Evolutionary conservation across 2,797 vertebrate species (phyloP), one percentile per base, ranked within the genome.

Genomic region (Lagocephalus sceleratus): DNA sequence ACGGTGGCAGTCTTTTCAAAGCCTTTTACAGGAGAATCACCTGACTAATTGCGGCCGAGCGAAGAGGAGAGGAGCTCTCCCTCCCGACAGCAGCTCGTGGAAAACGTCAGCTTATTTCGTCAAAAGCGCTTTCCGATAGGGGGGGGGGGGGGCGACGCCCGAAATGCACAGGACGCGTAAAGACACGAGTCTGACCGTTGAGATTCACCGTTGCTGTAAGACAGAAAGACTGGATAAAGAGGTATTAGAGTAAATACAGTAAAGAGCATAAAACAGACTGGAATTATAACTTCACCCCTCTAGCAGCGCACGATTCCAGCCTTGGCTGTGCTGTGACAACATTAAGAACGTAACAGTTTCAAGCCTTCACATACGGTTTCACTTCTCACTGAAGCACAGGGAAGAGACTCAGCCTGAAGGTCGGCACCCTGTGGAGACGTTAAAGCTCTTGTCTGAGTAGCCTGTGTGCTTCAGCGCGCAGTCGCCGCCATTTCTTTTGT

Each of bases 271-370:
- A 32, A 75, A 74, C 70, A 84, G 77, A 71, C 73, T 57, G 81
- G 71, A 83, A 86, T 81, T 78, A 47, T 73, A 61, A 53, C 66
- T 71, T 66, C 63, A 63, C 56, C 64, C 60, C 45, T 75, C 62
- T 79, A 91, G 88, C 88, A 90, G 88, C 88, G 69, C 16, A 81
- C 64, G 61, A 44, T 62, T 68, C 66, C 69, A 73, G 68, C 57
- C 66, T 65, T 76, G 78, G 55, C 81, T 79, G 65, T 86, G 80
- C 81, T 64, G 73, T 45, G 75, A 78, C 74, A 73, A 73, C 69
- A 82, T 89, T 85, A 82, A 89, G 83, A 78, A 82, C 81, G 71
- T 87, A 90, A 90, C 89, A 91, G 89, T 89, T 85, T 85, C 76
- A 79, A 88, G 88, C 87, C 91, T 85, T 90, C 63, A 73, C 73